Percentiles rank a stretch among this genome's conserved stretches.
These are phyloP conservation scores for Rhamnusium bicolor DNA, from an alignment of 2,888 invertebrate genomes.

Conservation along the genomic window DNA sequence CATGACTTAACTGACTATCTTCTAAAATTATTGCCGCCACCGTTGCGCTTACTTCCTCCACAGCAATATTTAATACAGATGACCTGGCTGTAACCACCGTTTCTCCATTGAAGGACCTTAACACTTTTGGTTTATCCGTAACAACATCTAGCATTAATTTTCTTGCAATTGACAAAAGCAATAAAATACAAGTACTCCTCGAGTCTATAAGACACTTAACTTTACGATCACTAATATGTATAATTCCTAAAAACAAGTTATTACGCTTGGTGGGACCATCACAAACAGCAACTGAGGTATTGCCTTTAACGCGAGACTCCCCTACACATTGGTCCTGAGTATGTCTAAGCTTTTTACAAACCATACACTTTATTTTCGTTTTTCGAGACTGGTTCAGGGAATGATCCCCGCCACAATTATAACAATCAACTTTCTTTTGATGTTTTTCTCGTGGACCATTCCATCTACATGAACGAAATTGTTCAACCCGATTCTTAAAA, in stretches of 20 bases:
- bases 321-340: too few relatives aligned
- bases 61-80: not conserved
- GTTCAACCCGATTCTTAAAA: not conserved
- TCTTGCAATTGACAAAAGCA: not conserved
- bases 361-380: too few relatives aligned
- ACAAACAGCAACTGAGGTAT: not conserved
- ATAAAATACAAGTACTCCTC: not conserved
- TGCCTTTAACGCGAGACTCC: not conserved
- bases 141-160: not conserved
- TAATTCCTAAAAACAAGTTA: not conserved
- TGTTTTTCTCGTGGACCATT: not conserved
- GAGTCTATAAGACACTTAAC: not conserved
- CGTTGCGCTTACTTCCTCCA: not conserved
- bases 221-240: not conserved
- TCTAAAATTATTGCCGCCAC: not conserved
- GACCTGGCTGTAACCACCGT: not conserved
- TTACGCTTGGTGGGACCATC: not conserved
- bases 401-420: not conserved
- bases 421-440: not conserved
- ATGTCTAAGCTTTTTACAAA: too few relatives aligned
- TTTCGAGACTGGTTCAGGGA: not conserved
- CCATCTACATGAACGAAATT: not conserved
- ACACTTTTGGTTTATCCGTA: not conserved
- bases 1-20: not conserved
- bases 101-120: not conserved